A percentile compares a stretch with the other conserved stretches of the same genome.
These are phyloP conservation scores for Brachyistius frenatus DNA, from an alignment of 2,113 vertebrate genomes.

Conservation along the genomic window DNA sequence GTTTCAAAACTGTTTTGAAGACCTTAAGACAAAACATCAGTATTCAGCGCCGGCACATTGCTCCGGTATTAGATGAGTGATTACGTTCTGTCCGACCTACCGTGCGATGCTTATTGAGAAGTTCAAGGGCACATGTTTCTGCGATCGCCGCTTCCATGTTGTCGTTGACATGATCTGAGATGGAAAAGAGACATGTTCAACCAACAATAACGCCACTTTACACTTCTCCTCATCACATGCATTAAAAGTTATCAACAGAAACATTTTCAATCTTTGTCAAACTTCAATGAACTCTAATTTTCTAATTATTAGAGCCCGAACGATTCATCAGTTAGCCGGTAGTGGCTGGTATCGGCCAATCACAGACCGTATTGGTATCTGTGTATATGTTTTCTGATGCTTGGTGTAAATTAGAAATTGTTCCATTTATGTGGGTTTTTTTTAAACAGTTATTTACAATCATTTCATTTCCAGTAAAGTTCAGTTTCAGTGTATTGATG, in stretches of 20 bases:
- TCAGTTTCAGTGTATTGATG: too few species aligned
- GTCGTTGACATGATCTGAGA: slow-evolving; percentile 56
- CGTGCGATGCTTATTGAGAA: slow-evolving; percentile 71
- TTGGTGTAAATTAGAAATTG: too few species aligned
- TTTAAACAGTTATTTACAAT: too few species aligned
- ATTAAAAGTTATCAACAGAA: not conserved
- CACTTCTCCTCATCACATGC: not conserved
- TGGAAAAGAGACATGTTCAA: not conserved
- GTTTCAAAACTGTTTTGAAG: too few species aligned
- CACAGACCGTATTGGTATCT: too few species aligned
- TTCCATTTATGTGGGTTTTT: too few species aligned
- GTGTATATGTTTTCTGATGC: too few species aligned
- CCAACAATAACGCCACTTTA: not conserved
- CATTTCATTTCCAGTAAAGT: too few species aligned
- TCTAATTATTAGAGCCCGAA: too few species aligned
- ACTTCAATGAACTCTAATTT: too few species aligned
- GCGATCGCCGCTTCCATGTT: slow-evolving; percentile 78
- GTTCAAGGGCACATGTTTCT: slow-evolving; percentile 89
- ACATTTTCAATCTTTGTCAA: not conserved
- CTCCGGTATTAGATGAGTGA: not conserved
- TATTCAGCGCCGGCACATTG: not conserved
- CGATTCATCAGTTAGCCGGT: too few species aligned
- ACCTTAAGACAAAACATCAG: not conserved
- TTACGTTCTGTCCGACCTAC: slow-evolving; percentile 70
- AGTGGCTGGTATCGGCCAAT: too few species aligned